Conservation (phyloP, 2,888 invertebrate species). For the Epiblema foenella region DNA sequence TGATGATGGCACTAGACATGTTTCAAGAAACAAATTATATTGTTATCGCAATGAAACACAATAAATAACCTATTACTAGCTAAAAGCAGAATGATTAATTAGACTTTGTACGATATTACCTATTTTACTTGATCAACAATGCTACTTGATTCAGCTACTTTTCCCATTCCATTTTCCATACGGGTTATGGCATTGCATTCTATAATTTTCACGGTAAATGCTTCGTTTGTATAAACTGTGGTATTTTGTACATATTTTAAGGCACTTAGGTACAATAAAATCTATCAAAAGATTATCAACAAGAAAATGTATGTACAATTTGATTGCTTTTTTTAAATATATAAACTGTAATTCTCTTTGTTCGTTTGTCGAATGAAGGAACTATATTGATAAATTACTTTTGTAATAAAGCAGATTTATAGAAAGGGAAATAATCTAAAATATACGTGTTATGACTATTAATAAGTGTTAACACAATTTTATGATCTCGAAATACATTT, state of each 20-base stretch:
- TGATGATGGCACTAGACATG: slow-evolving; percentile 80
- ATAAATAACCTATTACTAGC: slow-evolving; percentile 65
- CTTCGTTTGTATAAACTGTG: slow-evolving; percentile 48
- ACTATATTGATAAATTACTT: not conserved
- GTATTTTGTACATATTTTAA: slow-evolving; percentile 41
- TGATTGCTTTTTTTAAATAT: not conserved
- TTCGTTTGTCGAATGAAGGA: not conserved
- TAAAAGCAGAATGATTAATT: slow-evolving; percentile 71
- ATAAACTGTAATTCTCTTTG: not conserved
- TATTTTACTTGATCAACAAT: slow-evolving; percentile 64
- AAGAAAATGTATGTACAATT: slow-evolving; percentile 13
- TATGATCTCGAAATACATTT: slow-evolving; percentile 33
- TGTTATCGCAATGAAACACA: slow-evolving; percentile 71
- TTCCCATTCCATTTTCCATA: slow-evolving; percentile 45
- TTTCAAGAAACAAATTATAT: slow-evolving; percentile 68
- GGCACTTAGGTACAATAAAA: slow-evolving; percentile 36
- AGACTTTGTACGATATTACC: slow-evolving; percentile 76
- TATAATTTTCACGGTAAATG: slow-evolving; percentile 59
- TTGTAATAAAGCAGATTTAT: slow-evolving; percentile 7
- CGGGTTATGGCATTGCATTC: slow-evolving; percentile 60
- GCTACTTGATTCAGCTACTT: slow-evolving; percentile 25
- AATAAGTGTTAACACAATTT: slow-evolving; percentile 46
- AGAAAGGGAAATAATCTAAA: slow-evolving; percentile 31
- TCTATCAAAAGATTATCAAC: slow-evolving; percentile 20
- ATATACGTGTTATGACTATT: slow-evolving; percentile 32